Evolutionary conservation across 2,888 invertebrate species (phyloP).

Genomic region (Drosophila bunnanda): DNA sequence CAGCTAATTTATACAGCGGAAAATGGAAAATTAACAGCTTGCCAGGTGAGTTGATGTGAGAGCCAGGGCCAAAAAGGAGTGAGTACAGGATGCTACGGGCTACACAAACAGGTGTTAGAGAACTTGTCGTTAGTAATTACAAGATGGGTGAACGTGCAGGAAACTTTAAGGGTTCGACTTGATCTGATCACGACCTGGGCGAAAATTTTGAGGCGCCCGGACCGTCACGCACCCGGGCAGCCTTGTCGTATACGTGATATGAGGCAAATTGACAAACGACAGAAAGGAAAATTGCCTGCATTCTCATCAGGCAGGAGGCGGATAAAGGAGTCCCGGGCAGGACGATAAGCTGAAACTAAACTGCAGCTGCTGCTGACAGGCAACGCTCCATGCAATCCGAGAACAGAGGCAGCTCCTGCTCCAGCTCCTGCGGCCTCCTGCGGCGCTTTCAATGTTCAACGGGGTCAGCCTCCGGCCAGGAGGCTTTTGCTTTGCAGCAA

Average conservation of each 20-base stretch:
- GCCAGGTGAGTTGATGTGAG: conserved; percentile 6
- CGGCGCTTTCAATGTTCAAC: conserved; percentile 36
- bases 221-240: conserved; percentile 31
- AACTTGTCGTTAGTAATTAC: conserved; percentile 37
- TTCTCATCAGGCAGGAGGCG: conserved; percentile 16
- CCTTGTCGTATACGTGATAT: conserved; percentile 59
- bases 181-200: conserved; percentile 30
- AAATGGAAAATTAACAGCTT: conserved; percentile 26
- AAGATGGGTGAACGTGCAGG: conserved; percentile 24
- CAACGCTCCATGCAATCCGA: conserved; percentile 25
- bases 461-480: conserved; percentile 39
- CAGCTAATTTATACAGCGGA: conserved; percentile 45
- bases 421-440: conserved; percentile 23
- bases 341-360: conserved; percentile 44
- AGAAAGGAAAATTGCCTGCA: conserved; percentile 44
- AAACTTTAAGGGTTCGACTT: conserved; percentile 32
- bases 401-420: conserved; percentile 20
- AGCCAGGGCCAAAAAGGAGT: conserved; percentile 1
- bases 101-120: conserved; percentile 15
- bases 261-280: conserved; percentile 49
- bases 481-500: conserved; percentile 1
- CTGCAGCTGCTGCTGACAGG: conserved; percentile 37
- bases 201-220: conserved; percentile 12
- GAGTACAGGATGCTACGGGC: conserved; percentile 9
- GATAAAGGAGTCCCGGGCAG: conserved; percentile 11